Base-by-base conservation (phyloP, 1,140 invertebrate genomes). In the Charaxes varanes region DNA sequence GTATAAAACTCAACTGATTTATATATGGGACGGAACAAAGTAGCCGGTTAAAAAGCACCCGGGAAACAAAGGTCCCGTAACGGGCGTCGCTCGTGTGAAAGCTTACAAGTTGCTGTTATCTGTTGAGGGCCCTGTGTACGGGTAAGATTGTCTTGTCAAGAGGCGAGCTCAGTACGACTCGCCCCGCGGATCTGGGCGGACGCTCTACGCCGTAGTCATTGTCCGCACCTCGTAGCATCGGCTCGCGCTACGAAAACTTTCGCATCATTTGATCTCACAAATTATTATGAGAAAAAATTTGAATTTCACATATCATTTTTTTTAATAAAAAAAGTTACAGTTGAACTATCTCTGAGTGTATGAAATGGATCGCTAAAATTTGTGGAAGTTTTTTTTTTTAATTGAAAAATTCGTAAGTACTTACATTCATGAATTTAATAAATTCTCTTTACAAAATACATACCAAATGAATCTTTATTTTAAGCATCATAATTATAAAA, bases 71-170 rank as follows among this genome's bases (percentile, higher is more conserved):
- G 61, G 60, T 62, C 53, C 56, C 48, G 60, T 68, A 54, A 57
- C 40, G 35, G 36, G 50, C 43, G 57, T 68, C 71, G 64, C 67
- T 54, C 68, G 69, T 67, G 58, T 67, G 64, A 74, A 69, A 74
- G 76, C 72, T 69, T 64, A 72, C 69, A 67, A 76, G 70, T 77
- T 71, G 64, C 56, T 64, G 70, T 71, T 76, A 69, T 73, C 70
- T 70, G 63, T 65, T 37, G 63, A 74, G 71, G 58, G 62, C 55
- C 50, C 61, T 62, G 55, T 67, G 54, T 65, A 68, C 55, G 51
- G 62, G 57, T 59, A 78, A 81, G 71, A 78, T 78, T 78, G 77
- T 70, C 71, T 80, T 68, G 72, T 77, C 70, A 71, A 62, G 68
- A 65, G 67, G 52, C 27, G 50, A 40, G 63, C 63, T 76, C 77